phyloP scores from a whole-genome alignment of 2,888 invertebrate genomes.

The Dryococelus australis region DNA sequence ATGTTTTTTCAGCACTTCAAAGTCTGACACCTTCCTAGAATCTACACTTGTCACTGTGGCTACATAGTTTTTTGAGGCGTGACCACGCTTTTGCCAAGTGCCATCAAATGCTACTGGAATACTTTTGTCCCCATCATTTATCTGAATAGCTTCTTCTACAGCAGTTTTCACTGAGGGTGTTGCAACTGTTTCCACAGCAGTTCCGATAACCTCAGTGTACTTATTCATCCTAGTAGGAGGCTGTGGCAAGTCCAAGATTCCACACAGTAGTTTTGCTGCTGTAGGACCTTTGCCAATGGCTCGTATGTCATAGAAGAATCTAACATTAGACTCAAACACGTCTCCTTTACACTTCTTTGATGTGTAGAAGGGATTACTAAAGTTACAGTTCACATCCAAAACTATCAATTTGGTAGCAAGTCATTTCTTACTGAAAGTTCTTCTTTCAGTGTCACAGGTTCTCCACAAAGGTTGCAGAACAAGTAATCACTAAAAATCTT shows the following conservation, averaged over 20 bases:
- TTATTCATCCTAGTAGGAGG: neutral
- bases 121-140: constrained; percentile 40
- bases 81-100: neutral
- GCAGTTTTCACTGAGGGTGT: neutral
- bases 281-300: neutral
- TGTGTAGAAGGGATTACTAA: neutral
- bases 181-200: neutral
- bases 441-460: neutral
- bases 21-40: constrained; percentile 43
- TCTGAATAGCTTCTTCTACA: constrained; percentile 23
- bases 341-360: constrained; percentile 16
- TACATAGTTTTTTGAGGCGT: constrained; percentile 41
- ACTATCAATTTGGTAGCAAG: neutral
- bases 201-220: neutral
- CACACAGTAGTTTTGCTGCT: neutral
- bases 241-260: too few relatives aligned
- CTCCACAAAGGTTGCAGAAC: neutral
- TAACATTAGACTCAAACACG: neutral
- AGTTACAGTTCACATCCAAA: neutral
- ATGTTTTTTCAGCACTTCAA: constrained; percentile 41
- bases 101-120: constrained; percentile 35
- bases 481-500: neutral
- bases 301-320: neutral
- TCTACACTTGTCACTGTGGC: constrained; percentile 42
- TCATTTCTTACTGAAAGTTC: neutral